Evolutionary conservation across 2,113 vertebrate genomes (phyloP).

Genomic region (Lethenteron reissneri): DNA sequence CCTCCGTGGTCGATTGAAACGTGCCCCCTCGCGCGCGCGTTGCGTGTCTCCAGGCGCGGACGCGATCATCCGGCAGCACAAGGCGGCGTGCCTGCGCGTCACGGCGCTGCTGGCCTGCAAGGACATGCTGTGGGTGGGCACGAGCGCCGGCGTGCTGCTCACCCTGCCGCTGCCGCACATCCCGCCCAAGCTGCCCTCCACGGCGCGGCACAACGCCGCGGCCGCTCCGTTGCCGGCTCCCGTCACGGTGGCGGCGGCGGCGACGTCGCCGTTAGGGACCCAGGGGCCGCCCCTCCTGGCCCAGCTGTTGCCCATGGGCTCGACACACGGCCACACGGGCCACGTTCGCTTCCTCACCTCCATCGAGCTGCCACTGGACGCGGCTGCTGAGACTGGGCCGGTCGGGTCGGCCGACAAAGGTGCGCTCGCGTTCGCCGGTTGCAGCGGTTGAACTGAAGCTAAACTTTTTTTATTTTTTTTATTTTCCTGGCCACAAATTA

Average conservation of each 20-base stretch:
- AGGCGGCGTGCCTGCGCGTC: conserved; percentile 80
- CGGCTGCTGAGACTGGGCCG: too few species aligned
- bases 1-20: not conserved
- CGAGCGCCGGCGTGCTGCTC: conserved; percentile 77
- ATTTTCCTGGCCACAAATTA: too few species aligned
- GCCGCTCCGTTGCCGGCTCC: conserved; percentile 15
- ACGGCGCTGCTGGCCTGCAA: conserved; percentile 71
- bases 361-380: conserved; percentile 42
- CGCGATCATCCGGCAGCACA: conserved; percentile 91
- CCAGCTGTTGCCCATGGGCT: conserved; percentile 43
- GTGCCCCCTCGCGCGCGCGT: not conserved
- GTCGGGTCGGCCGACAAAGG: too few species aligned
- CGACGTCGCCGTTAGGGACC: not conserved
- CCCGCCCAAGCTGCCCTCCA: not conserved
- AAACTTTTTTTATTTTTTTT: too few species aligned
- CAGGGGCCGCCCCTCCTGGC: conserved; percentile 18
- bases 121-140: conserved; percentile 85
- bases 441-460: too few species aligned
- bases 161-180: conserved; percentile 33
- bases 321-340: conserved; percentile 78
- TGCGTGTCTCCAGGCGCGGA: conserved; percentile 42
- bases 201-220: conserved; percentile 27
- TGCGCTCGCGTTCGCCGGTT: too few species aligned
- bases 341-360: conserved; percentile 85
- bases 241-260: conserved; percentile 27